Evolutionary conservation across 2,797 vertebrate genomes (phyloP), one percentile per base, ranked within the genome.

Genomic region (Gobionotothen gibberifrons): DNA sequence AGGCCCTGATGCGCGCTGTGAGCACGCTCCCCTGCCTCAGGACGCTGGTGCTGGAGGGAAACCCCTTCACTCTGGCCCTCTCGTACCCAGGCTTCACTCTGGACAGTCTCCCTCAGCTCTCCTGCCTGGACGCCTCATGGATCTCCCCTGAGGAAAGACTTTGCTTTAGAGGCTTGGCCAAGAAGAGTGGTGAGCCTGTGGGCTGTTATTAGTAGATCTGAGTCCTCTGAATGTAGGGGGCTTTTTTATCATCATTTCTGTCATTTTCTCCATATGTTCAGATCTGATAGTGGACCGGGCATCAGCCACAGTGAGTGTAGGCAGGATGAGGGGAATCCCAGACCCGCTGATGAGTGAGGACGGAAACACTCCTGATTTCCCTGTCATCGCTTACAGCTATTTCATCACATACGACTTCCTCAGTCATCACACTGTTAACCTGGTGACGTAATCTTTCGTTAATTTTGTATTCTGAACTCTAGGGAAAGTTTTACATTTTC

Each of bases 31-130:
- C 72, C 3, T 78, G 55, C 36, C 95, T 98, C 42, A 90, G 88
- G 32, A 54, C 94, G 1, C 92, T 98, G 21, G 29, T 94, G 48
- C 94, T 98, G 32, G 92, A 95, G 61, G 97, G 96, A 2, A 98
- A 97, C 86, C 97, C 97, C 0, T 82, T 97, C 72, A 90, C 94
- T 1, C 90, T 98, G 5, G 81, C 92, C 3, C 90, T 93, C 0
- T 74, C 90, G 36, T 98, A 98, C 90, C 95, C 96, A 0, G 96
- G 96, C 43, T 87, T 96, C 54, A 81, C 93, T 0, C 53, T 98
- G 32, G 96, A 97, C 90, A 92, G 92, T 77, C 93, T 98, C 75
- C 85, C 90, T 3, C 71, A 19, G 29, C 94, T 98, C 32, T 88
- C 66, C 0, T 51, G 88, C 69, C 89, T 98, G 0, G 96, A 98